These are phyloP conservation scores for Ptychobarbus kaznakovi DNA, from an alignment of 2,797 vertebrate genomes.

Conservation along the genomic window DNA sequence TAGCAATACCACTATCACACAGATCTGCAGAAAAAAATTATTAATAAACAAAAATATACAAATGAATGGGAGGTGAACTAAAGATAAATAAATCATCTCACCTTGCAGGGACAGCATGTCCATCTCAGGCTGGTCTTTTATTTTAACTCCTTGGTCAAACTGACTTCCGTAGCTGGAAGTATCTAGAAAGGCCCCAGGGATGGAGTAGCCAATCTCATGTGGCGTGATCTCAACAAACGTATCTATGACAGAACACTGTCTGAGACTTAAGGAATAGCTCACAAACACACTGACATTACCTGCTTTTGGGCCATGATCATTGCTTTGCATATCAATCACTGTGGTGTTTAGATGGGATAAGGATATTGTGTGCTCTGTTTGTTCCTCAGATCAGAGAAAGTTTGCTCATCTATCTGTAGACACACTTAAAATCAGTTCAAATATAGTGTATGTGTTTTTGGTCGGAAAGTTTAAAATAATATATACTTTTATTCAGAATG, in stretches of 20 bases:
- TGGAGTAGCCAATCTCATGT: slow-evolving; percentile 43
- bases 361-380: slow-evolving; percentile 28
- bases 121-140: neutral
- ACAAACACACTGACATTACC: slow-evolving; percentile 23
- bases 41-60: neutral
- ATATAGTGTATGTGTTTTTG: neutral
- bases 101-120: slow-evolving; percentile 48
- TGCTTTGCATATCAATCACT: slow-evolving; percentile 36
- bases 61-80: neutral
- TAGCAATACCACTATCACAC: slow-evolving; percentile 17
- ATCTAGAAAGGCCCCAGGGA: slow-evolving; percentile 42
- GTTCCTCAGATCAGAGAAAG: slow-evolving; percentile 21
- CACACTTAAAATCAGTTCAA: neutral
- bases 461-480: neutral
- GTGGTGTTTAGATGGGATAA: slow-evolving; percentile 47
- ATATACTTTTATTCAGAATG: neutral
- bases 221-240: slow-evolving; percentile 44
- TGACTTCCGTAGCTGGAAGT: slow-evolving; percentile 25
- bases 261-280: too few relatives aligned
- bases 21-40: neutral
- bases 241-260: slow-evolving; percentile 9
- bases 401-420: slow-evolving; percentile 40
- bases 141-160: slow-evolving; percentile 15
- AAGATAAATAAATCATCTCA: neutral
- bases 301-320: neutral